Conservation (phyloP, 2,113 vertebrate species). For the Lophotis ruficrista region DNA sequence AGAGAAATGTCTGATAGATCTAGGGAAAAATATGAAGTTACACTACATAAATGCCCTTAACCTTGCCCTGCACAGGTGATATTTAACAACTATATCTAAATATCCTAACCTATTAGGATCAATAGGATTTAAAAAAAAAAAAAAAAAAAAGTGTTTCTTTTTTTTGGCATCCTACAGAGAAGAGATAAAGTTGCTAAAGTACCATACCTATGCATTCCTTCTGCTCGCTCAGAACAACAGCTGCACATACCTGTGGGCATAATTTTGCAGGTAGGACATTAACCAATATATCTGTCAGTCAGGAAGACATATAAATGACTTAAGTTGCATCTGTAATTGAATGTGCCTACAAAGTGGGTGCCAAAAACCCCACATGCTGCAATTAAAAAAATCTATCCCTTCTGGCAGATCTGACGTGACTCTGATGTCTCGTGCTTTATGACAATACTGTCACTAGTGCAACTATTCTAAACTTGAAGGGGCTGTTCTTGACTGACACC, state of each 20-base stretch:
- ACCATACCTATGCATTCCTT: neutral
- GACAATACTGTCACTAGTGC: neutral
- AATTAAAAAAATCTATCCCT: neutral
- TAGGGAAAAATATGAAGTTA: neutral
- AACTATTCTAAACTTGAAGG: neutral
- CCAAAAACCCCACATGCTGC: neutral
- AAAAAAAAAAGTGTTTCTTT: neutral
- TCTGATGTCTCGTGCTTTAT: fast-evolving
- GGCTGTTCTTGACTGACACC: neutral
- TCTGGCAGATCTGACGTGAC: neutral
- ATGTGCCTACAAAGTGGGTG: neutral
- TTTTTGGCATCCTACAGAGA: neutral
- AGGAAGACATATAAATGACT: neutral
- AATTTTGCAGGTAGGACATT: neutral
- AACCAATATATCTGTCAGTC: constrained; percentile 6
- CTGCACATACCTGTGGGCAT: neutral
- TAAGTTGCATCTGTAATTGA: neutral
- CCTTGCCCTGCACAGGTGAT: neutral
- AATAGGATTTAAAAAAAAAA: neutral
- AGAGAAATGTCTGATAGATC: neutral
- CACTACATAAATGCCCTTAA: neutral
- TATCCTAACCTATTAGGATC: neutral
- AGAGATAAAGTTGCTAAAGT: neutral
- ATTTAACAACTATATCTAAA: constrained; percentile 15
- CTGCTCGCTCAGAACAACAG: neutral